Evolutionary conservation across 1,140 invertebrate species (phyloP).

Genomic region (Lycorma delicatula): DNA sequence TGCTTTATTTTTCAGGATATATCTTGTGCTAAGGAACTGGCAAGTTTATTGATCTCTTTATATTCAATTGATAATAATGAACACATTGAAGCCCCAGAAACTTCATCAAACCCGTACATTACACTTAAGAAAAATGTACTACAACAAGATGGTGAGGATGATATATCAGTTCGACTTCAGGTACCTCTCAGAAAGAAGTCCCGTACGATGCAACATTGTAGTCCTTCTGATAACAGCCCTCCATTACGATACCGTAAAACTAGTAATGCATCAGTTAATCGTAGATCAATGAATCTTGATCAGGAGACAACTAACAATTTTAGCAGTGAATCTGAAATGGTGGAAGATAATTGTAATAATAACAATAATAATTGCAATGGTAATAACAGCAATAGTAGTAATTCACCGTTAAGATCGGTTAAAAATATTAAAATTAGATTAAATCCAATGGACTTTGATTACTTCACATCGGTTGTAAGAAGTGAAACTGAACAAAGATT

Average conservation of each 20-base stretch:
- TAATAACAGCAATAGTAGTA: too few relatives aligned
- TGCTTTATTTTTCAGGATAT: slow-evolving; percentile 12
- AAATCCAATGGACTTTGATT: slow-evolving; percentile 54
- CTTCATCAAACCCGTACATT: slow-evolving; percentile 33
- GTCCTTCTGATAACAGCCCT: too few relatives aligned
- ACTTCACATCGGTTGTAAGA: slow-evolving; percentile 48
- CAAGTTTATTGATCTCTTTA: slow-evolving; percentile 49
- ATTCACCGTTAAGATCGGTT: too few relatives aligned
- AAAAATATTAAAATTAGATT: slow-evolving; percentile 47
- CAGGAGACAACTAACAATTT: too few relatives aligned
- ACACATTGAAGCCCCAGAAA: background rate
- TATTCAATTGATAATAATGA: slow-evolving; percentile 40
- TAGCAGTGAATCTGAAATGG: too few relatives aligned
- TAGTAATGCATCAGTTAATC: background rate
- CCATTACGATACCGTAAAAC: too few relatives aligned
- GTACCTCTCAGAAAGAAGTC: background rate
- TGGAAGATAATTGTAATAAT: too few relatives aligned
- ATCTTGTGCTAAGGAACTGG: slow-evolving; percentile 46
- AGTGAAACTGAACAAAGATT: slow-evolving; percentile 43
- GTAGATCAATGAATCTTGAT: too few relatives aligned
- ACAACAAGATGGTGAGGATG: background rate
- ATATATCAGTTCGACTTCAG: background rate
- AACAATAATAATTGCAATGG: too few relatives aligned
- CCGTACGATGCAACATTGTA: too few relatives aligned
- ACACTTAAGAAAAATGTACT: background rate